Percentiles rank a stretch among this genome's conserved stretches.
Conservation (phyloP, 2,797 vertebrate genomes). For the Paedocypris micromegethes region DNA sequence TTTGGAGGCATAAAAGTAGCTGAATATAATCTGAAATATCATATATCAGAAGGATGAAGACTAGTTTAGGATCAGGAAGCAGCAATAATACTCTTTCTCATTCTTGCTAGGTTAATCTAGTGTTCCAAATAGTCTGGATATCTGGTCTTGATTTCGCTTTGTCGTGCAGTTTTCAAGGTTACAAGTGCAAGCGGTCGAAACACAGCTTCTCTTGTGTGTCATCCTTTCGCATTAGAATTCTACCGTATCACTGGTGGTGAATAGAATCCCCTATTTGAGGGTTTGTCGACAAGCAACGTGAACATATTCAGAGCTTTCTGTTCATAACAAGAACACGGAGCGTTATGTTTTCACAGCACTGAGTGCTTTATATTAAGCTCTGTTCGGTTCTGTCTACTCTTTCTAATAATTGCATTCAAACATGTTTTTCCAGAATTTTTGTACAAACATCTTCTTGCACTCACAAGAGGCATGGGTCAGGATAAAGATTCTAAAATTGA, state of each 20-base stretch:
- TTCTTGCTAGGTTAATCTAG: not conserved
- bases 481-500: no score
- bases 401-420: no score
- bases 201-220: conserved; percentile 26
- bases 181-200: conserved; percentile 34
- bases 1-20: conserved; percentile 9
- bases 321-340: no score
- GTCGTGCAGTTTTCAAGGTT: conserved; percentile 43
- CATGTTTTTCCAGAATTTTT: no score
- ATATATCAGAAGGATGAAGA: no score
- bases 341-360: not conserved
- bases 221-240: conserved; percentile 19
- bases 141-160: conserved; percentile 29
- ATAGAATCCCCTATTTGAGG: conserved; percentile 13
- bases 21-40: no score
- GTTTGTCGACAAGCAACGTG: not conserved
- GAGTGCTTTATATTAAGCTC: conserved; percentile 1
- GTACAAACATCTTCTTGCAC: no score
- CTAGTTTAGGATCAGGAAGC: not conserved
- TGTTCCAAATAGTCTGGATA: conserved; percentile 20
- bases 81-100: not conserved
- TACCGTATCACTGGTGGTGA: conserved; percentile 26
- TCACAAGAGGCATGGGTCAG: no score
- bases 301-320: conserved; percentile 1
- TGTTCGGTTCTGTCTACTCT: not conserved